Conservation (phyloP, 2,113 vertebrate genomes). For the Austrofundulus limnaeus region DNA sequence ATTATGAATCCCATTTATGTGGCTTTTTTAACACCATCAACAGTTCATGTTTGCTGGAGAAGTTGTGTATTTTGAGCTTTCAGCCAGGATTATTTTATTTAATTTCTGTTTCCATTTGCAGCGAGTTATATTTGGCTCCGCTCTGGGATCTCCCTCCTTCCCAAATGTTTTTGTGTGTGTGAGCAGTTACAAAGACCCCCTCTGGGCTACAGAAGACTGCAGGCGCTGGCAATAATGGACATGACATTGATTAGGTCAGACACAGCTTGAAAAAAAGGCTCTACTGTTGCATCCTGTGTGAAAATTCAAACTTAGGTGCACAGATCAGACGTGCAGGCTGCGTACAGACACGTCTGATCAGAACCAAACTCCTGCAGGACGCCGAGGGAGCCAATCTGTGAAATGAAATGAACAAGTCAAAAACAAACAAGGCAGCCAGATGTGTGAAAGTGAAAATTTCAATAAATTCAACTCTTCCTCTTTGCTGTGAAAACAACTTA, state of each 20-base stretch:
- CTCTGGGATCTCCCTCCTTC: too few species aligned
- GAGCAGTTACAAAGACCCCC: background rate
- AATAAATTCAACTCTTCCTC: slow-evolving; percentile 38
- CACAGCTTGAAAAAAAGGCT: slow-evolving; percentile 6
- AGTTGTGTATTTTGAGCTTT: too few species aligned
- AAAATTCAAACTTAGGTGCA: background rate
- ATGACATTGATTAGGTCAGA: slow-evolving; percentile 6
- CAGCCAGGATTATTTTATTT: too few species aligned
- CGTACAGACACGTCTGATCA: background rate
- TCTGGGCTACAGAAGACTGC: background rate
- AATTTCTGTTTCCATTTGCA: too few species aligned
- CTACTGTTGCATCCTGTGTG: background rate
- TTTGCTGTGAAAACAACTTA: background rate
- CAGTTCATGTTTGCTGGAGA: too few species aligned
- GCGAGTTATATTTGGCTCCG: too few species aligned
- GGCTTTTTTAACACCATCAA: too few species aligned
- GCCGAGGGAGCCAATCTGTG: too few species aligned
- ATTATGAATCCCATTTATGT: too few species aligned
- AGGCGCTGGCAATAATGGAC: background rate
- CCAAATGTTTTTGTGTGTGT: too few species aligned
- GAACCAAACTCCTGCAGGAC: background rate
- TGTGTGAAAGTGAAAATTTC: background rate
- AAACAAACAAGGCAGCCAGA: background rate
- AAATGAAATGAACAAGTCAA: slow-evolving; percentile 19
- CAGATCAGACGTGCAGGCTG: background rate